phyloP scores from a whole-genome alignment of 2,888 invertebrate species.

The Nemapogon koenigi region DNA sequence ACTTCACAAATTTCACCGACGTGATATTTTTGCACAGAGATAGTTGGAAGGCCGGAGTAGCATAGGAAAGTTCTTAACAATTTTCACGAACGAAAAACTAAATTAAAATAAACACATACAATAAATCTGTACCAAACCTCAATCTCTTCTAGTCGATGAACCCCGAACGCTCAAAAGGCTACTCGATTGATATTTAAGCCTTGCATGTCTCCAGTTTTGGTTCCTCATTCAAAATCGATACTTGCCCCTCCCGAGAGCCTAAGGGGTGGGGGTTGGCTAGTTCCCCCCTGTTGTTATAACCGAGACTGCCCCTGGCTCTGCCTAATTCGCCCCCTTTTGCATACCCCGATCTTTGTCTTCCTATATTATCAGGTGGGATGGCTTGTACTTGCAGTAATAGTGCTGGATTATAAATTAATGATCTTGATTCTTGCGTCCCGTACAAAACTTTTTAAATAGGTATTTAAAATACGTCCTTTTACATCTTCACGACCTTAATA shows the following conservation, averaged over 20 bases:
- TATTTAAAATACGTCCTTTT: too few species aligned
- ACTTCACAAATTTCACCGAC: too few species aligned
- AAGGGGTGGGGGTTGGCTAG: conserved; percentile 20
- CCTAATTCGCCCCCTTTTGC: conserved; percentile 37
- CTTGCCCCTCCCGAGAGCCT: conserved; percentile 27
- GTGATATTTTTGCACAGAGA: too few species aligned
- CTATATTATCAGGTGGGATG: conserved; percentile 11
- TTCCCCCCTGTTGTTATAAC: conserved; percentile 43
- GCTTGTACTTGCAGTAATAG: neutral
- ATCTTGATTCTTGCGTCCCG: too few species aligned
- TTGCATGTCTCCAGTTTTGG: conserved; percentile 61
- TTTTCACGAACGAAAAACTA: too few species aligned
- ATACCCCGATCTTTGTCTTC: conserved; percentile 28
- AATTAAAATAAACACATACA: neutral
- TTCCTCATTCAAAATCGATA: conserved; percentile 64
- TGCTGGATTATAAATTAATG: neutral
- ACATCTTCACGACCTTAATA: too few species aligned
- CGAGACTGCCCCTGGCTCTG: conserved; percentile 36
- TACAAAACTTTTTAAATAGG: too few species aligned
- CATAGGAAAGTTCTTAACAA: too few species aligned
- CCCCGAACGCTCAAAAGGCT: conserved; percentile 29
- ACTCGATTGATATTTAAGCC: conserved; percentile 57
- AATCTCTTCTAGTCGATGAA: conserved; percentile 8
- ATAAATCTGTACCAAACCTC: conserved; percentile 1
- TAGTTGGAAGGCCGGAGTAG: too few species aligned